phyloP scores from a whole-genome alignment of 2,888 invertebrate genomes.

The Ochropleura plecta region DNA sequence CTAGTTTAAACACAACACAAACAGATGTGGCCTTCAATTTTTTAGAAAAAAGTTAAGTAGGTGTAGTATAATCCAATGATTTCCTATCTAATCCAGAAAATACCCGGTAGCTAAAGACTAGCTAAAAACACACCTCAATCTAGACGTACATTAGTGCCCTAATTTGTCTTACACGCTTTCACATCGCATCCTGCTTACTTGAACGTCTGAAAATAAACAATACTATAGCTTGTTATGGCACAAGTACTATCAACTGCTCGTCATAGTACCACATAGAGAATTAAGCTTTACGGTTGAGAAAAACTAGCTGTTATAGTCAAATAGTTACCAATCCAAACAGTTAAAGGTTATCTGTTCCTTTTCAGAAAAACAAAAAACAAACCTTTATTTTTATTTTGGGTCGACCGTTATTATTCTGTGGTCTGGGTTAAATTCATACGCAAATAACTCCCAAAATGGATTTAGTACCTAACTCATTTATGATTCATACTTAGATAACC shows the following conservation, averaged over 20 bases:
- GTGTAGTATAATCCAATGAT: not conserved
- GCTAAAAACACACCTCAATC: conserved; percentile 8
- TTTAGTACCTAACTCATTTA: not conserved
- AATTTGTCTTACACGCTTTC: conserved; percentile 19
- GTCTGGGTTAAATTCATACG: not conserved
- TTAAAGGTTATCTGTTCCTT: not conserved
- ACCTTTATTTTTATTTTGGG: not conserved
- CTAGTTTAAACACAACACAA: not conserved
- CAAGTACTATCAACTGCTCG: not conserved
- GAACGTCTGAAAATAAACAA: conserved; percentile 44
- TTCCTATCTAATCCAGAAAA: not conserved
- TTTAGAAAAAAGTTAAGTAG: not conserved
- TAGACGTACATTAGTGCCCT: conserved; percentile 26
- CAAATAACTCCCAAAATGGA: not conserved
- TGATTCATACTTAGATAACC: not conserved
- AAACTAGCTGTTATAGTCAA: not conserved
- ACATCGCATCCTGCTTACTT: conserved; percentile 30
- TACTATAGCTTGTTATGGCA: conserved; percentile 19
- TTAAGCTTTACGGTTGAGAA: not conserved
- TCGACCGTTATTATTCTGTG: too few species aligned
- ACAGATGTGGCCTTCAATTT: not conserved
- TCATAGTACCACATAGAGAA: not conserved
- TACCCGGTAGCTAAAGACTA: not conserved
- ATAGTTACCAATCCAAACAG: not conserved
- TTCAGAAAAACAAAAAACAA: not conserved